Base-by-base conservation (phyloP, 2,113 vertebrate genomes). In the Epinephelus fuscoguttatus region DNA sequence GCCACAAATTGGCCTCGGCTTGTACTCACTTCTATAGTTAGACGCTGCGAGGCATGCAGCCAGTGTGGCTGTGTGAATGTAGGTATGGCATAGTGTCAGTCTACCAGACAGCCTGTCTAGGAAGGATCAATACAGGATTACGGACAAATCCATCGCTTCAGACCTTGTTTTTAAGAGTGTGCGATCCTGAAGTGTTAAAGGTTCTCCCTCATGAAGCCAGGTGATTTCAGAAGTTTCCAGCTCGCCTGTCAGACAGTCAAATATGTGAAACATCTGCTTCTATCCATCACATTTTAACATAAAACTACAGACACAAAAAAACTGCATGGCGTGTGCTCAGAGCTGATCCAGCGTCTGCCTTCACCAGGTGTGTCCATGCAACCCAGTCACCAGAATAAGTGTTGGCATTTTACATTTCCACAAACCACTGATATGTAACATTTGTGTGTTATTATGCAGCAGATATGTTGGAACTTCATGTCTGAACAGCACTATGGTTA, bases 91-190 rank as follows among this genome's bases (percentile, higher is more conserved):
- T 71, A 85, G 78, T 81, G 79, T 87, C 42, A 66, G 69, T 77
- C 80, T 71, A 82, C 47, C 83, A 90, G 91, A 93, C 82, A 82
- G 75, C 40, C 78, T 70, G 87, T 88, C 91, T 87, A 70, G 76
- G 50, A 80, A 70, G 84, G 89, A 91, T 92, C 88, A 91, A 75
- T 89, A 81, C 47, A 55, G 77, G 84, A 88, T 89, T 86, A 89
- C 4, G 2, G 57, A 83, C 81, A 90, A 87, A 92, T 84, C 81
- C 82, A 52, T 88, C 66, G 59, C 47, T 80, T 75, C 52, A 89
- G 80, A 82, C 77, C 42, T 80, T 69, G 79, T 71, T 88, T 89
- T 85, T 67, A 77, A 85, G 57, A 61, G 73, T 69, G 70, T n/a
- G 30, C 62, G 72, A 84, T 89, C 74, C 56, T 66, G 21, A 70